These are phyloP conservation scores for Amphiprion percula DNA, from an alignment of 2,113 vertebrate genomes.

Conservation along the genomic window DNA sequence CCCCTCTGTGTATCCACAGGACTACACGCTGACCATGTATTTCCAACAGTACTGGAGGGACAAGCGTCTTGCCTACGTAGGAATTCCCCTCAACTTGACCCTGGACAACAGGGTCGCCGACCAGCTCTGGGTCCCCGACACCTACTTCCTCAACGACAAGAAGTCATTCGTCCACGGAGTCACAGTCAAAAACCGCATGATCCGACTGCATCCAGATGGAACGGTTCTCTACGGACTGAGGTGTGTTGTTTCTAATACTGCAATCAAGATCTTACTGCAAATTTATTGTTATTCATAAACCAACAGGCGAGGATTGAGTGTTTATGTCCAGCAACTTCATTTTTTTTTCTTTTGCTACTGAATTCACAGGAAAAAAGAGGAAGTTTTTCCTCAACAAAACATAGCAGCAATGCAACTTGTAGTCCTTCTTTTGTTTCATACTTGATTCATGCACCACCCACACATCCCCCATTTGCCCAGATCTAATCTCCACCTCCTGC, in stretches of 20 bases:
- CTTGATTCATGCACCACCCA: too few relatives aligned
- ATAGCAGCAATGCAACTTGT: too few relatives aligned
- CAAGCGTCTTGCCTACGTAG: slow-evolving; percentile 93
- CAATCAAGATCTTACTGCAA: too few relatives aligned
- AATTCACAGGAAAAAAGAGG: too few relatives aligned
- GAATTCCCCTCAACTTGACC: slow-evolving; percentile 95
- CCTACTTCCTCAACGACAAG: slow-evolving; percentile 98
- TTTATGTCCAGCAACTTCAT: too few relatives aligned
- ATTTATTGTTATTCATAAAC: too few relatives aligned
- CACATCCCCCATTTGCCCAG: too few relatives aligned
- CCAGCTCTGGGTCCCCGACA: slow-evolving; percentile 97
- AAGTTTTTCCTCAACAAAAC: too few relatives aligned
- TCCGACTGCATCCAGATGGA: slow-evolving; percentile 94
- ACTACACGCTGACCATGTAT: slow-evolving; percentile 98
- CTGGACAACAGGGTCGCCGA: slow-evolving; percentile 96
- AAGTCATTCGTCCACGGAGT: slow-evolving; percentile 97
- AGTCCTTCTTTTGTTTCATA: too few relatives aligned
- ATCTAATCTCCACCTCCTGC: too few relatives aligned
- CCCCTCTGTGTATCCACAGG: slow-evolving; percentile 78
- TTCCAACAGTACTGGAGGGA: slow-evolving; percentile 98
- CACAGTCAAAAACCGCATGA: slow-evolving; percentile 97
- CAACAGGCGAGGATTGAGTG: too few relatives aligned
- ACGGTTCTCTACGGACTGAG: slow-evolving; percentile 96
- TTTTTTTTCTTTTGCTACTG: too few relatives aligned
- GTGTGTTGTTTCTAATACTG: slow-evolving; percentile 72